Evolutionary conservation across 1,140 invertebrate species (phyloP), one percentile per base, ranked within the genome.

Genomic region (Drosophila nebulosa): DNA sequence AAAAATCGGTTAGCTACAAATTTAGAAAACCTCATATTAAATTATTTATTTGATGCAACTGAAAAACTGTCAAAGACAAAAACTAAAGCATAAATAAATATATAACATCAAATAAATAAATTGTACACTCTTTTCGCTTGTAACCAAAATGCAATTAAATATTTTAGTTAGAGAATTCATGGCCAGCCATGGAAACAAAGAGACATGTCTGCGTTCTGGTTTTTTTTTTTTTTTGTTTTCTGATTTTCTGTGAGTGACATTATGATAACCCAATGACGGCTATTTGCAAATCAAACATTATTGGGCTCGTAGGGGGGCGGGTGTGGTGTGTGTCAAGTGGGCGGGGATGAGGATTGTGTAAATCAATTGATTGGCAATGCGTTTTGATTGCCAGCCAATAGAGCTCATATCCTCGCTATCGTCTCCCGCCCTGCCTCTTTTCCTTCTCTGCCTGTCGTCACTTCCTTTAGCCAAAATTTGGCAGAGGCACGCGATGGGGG

Each of bases 291-390:
- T 84, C 72, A 79, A 67, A 85, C 72, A 67, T 73, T 62, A 59
- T 64, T 39, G 56, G 50, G 14, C 50, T 9, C 18, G 62, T 26
- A 16, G 61, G 21, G 32, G 21, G 35, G 36, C 9, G 58, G 18
- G 42, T 12, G 9, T 61, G 39, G 42, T 24, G 3, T 30, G 27
- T 27, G 27, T 27, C 6, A 2, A 9, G 30, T 32, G 59, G 14
- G 30, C 7, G 39, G 6, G 26, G 52, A 18, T 30, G 30, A 59
- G 60, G 42, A 57, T 67, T 68, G 74, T 86, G 78, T 80, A 81
- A 85, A 85, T 86, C 81, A 85, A 85, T 85, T 85, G 81, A 85
- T 86, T 86, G 83, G 50, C 70, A 78, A 86, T 86, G 81, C 81
- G 81, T 85, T 85, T 86, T 85, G 81, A 85, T 86, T 85, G 81